Evolutionary conservation across 2,113 vertebrate species (phyloP), one percentile per base, ranked within the genome.

Genomic region (Brachypodius melanocephalos): DNA sequence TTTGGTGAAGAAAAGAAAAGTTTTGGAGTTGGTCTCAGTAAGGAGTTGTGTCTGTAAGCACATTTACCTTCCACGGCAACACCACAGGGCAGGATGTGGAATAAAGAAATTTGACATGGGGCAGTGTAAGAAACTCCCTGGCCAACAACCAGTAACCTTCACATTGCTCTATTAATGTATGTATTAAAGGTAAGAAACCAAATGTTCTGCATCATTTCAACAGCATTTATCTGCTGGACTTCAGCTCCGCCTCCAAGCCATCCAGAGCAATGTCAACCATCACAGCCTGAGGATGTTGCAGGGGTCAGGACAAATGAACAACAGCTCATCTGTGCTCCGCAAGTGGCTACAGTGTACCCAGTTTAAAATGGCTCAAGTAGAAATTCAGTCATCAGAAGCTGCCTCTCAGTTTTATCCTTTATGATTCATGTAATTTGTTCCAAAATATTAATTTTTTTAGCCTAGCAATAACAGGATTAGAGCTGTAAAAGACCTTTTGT

Each of bases 291-390:
- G 99, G 97, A 98, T 98, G 87, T 95, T 98, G 59, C 98, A 98
- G 17, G 97, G 98, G 55, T 97, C 98, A 7, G 97, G 97, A 46
- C 98, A 97, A 54, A 97, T 98, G 21, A 98, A 98, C 45, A 97
- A 98, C 0, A 98, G 98, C 91, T 98, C 98, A 1, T 98, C 98
- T 2, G 98, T 99, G 51, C 98, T 99, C 73, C 99, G 99, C 94
- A 99, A 99, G 91, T 99, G 99, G 99, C 98, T 99, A 34, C 99
- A 98, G 93, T 99, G 99, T 85, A 99, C 99, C 26, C 99, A 99
- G 89, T 99, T 99, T 96, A 99, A 99, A 95, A 99, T 99, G 99
- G 99, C 99, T 84, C 99, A 99, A 98, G 99, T 99, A 97, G 99
- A 99, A 97, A 99, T 99, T 96, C 99, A 99, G 98, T 99, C 99